phyloP scores from a whole-genome alignment of 1,140 invertebrate genomes.

The Eriocheir sinensis region DNA sequence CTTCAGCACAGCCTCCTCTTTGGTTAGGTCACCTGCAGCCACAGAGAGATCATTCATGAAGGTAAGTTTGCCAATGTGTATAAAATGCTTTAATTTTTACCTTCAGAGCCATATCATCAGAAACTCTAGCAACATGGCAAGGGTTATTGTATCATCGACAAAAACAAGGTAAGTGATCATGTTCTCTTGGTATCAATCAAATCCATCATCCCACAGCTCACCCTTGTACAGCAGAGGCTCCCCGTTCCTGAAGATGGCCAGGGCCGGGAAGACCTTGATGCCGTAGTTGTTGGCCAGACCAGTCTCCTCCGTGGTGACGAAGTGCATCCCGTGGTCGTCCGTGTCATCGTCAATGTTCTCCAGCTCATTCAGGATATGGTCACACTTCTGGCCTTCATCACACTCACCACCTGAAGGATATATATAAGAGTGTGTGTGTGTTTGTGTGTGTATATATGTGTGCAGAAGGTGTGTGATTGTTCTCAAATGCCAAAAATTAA shows the following conservation, averaged over 20 bases:
- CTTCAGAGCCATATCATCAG: no score
- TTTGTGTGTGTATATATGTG: no score
- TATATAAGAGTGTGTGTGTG: background rate
- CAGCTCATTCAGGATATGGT: slow-evolving; percentile 91
- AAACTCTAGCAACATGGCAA: no score
- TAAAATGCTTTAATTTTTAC: no score
- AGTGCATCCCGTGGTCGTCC: slow-evolving; percentile 96
- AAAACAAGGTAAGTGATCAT: no score
- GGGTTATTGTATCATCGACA: no score
- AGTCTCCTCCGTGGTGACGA: slow-evolving; percentile 91
- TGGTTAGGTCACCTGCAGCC: slow-evolving; percentile 89
- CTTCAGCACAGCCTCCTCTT: slow-evolving; percentile 93
- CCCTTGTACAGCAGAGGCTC: slow-evolving; percentile 87
- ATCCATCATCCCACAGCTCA: slow-evolving; percentile 76
- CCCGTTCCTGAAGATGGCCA: slow-evolving; percentile 95
- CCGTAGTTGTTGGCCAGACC: slow-evolving; percentile 87
- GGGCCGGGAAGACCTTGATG: slow-evolving; percentile 91
- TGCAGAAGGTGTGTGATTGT: no score
- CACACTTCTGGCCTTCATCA: slow-evolving; percentile 91
- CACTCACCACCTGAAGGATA: slow-evolving; percentile 87
- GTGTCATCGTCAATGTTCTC: slow-evolving; percentile 97
- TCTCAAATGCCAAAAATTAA: no score
- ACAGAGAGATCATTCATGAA: background rate
- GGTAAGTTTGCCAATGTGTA: no score
- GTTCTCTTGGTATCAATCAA: no score